phyloP scores from a whole-genome alignment of 1,140 invertebrate species.

The Halictus rubicundus region DNA sequence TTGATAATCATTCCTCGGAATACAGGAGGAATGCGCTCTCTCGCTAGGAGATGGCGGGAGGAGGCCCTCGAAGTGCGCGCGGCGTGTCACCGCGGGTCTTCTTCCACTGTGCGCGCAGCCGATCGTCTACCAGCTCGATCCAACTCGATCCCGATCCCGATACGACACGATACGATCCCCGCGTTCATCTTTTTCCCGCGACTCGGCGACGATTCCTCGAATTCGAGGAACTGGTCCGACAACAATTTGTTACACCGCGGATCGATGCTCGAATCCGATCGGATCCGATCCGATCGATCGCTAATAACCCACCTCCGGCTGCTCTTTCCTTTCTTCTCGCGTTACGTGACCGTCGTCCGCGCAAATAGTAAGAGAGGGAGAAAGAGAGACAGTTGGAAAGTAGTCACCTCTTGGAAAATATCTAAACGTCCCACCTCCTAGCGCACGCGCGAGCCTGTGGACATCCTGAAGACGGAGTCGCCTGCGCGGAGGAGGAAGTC shows the following conservation, averaged over 20 bases:
- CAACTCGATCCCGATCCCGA: not conserved
- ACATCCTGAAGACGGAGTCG: not conserved
- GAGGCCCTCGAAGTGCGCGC: slow-evolving; percentile 47
- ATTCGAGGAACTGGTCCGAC: slow-evolving; percentile 59
- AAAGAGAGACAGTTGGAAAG: no score
- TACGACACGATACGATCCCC: not conserved
- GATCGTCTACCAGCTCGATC: not conserved
- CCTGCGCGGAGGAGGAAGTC: slow-evolving; percentile 8
- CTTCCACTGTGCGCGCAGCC: not conserved
- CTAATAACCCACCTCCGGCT: slow-evolving; percentile 30
- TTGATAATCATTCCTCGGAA: slow-evolving; percentile 55
- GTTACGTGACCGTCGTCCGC: slow-evolving; percentile 9
- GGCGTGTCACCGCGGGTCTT: slow-evolving; percentile 47
- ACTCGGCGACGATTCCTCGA: slow-evolving; percentile 47
- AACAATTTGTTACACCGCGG: slow-evolving; percentile 48
- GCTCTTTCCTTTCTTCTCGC: slow-evolving; percentile 5
- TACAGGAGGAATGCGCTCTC: slow-evolving; percentile 37
- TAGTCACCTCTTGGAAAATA: not conserved
- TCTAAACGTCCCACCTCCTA: not conserved
- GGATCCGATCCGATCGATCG: slow-evolving; percentile 31
- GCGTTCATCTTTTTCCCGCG: slow-evolving; percentile 41
- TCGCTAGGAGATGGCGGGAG: slow-evolving; percentile 13
- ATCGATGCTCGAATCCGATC: slow-evolving; percentile 10
- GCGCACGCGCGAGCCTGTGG: no score
- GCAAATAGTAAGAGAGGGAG: no score